These are phyloP conservation scores for Amblyteles armatorius DNA, from an alignment of 2,888 invertebrate genomes.

Conservation along the genomic window DNA sequence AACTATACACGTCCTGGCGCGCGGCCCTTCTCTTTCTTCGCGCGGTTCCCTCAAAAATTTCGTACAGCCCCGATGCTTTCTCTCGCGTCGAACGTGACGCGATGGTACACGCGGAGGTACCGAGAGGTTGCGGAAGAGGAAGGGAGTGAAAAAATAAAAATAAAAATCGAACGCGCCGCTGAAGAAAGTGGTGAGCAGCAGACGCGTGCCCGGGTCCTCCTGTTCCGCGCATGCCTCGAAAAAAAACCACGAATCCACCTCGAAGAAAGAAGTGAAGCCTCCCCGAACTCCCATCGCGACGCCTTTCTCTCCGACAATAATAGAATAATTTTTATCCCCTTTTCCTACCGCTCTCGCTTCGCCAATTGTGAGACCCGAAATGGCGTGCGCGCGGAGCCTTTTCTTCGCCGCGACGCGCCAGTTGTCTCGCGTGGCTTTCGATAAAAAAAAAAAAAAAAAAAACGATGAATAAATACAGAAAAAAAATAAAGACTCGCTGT, in stretches of 20 bases:
- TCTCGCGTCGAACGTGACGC: constrained; percentile 7
- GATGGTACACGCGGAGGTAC: constrained; percentile 2
- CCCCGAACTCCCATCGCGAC: background rate
- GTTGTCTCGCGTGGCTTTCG: constrained; percentile 49
- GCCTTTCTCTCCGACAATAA: constrained; percentile 52
- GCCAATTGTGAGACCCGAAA: constrained; percentile 32
- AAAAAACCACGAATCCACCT: constrained; percentile 35
- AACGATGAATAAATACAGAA: background rate
- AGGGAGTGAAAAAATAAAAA: background rate
- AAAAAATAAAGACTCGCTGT: constrained; percentile 4
- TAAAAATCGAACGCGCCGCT: background rate
- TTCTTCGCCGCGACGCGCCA: constrained; percentile 54
- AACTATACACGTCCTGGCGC: constrained; percentile 7
- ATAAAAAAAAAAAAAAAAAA: background rate
- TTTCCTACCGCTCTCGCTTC: background rate
- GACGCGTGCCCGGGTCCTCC: constrained; percentile 63
- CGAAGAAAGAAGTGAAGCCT: constrained; percentile 7
- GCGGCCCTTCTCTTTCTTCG: constrained; percentile 24
- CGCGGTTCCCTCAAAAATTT: constrained; percentile 33
- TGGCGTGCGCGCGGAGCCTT: constrained; percentile 34
- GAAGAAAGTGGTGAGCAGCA: constrained; percentile 40
- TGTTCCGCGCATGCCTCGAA: constrained; percentile 13
- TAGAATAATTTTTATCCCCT: constrained; percentile 27
- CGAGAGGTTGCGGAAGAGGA: constrained; percentile 15
- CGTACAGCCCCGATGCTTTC: constrained; percentile 23